These are phyloP conservation scores for Sebastes variabilis DNA, from an alignment of 2,797 vertebrate species.

Conservation along the genomic window DNA sequence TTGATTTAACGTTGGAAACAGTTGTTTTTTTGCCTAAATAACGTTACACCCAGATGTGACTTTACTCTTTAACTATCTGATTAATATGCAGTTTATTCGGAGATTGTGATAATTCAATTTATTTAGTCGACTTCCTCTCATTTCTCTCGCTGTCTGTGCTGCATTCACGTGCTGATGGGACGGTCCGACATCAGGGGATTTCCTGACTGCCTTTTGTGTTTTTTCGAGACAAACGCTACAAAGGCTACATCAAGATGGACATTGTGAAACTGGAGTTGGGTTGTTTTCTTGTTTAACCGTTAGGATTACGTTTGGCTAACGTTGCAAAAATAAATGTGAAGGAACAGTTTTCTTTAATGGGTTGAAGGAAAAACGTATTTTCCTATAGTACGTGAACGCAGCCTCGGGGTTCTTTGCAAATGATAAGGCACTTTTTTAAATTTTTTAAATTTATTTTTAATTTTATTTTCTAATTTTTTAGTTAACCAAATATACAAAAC, in stretches of 20 bases:
- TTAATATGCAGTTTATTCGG: background rate
- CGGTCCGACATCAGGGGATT: background rate
- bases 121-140: background rate
- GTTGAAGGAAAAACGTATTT: accelerated
- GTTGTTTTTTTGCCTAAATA: background rate
- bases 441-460: no score
- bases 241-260: background rate
- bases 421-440: no score
- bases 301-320: accelerated
- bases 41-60: accelerated
- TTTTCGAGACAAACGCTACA: background rate
- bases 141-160: background rate
- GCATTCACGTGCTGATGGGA: conserved; percentile 5
- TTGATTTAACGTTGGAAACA: background rate
- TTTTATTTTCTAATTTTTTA: no score
- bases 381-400: background rate
- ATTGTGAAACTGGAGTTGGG: accelerated
- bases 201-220: background rate
- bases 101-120: background rate
- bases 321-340: background rate
- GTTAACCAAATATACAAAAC: no score
- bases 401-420: background rate
- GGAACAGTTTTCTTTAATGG: background rate
- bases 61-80: accelerated
- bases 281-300: background rate